Evolutionary conservation across 2,797 vertebrate genomes (phyloP), one percentile per base, ranked within the genome.

Genomic region (Schizopygopsis pylzovi): DNA sequence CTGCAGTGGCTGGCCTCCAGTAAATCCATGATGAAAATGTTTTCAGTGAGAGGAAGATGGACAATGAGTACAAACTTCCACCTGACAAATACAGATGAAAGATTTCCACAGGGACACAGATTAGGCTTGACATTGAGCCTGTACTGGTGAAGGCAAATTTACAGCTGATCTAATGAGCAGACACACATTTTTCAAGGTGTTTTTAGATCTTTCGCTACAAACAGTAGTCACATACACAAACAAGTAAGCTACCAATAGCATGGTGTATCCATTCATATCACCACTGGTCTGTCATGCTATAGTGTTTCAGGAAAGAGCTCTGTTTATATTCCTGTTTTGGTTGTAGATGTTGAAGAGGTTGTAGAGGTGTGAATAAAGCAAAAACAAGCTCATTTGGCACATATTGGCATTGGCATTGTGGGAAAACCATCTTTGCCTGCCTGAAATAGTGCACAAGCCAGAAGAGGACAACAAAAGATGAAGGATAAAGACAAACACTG

Each of bases 241-340:
- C 28, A 67, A 25, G 59, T 45, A 33, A 56, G 11, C 54, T 79
- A 33, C 22, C 41, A 33, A 79, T 47, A 65, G 4, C 43, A 80
- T 33, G 41, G 8, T 20, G 15, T 18, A 18, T 59, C 20, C 11
- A 56, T 45, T 73, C 20, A 80, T 49, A 80, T 72, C 65, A 76
- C 65, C n/a, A 63, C 5, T 79, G 90, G 88, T 86, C 85, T 81
- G 63, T 83, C 75, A 88, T 72, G 45, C 79, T 76, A 59, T 70
- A 20, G 33, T 81, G 71, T 43, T 52, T 68, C 43, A 82, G 85
- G 87, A 89, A 90, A 82, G 75, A 52, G 84, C 70, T 72, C 47
- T 89, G 90, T 88, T 91, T 91, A 77, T 86, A 87, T 94, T 94
- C 94, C 94, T 95, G 93, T 94, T 94, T 93, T 92, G 83, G 71